Percentiles rank a stretch among this genome's conserved stretches.
Conservation (phyloP, 2,113 vertebrate species). For the Tyrannus savana region DNA sequence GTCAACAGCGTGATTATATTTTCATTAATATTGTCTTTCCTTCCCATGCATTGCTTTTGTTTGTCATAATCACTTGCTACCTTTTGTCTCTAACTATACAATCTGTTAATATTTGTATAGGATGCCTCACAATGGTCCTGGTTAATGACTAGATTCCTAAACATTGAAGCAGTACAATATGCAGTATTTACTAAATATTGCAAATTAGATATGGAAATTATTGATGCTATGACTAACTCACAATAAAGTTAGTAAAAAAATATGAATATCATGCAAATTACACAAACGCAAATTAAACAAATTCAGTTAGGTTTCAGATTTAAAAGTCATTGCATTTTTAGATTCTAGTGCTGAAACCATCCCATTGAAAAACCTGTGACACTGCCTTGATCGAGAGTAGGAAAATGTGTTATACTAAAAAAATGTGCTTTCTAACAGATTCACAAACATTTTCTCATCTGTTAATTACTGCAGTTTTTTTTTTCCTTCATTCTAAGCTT, state of each 20-base stretch:
- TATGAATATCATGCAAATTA: neutral
- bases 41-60: constrained; percentile 25
- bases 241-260: neutral
- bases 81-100: neutral
- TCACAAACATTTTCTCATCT: neutral
- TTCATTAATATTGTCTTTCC: constrained; percentile 35
- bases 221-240: neutral
- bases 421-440: neutral
- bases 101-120: neutral
- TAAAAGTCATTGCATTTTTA: neutral
- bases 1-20: constrained; percentile 6
- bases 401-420: neutral
- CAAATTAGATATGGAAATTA: neutral
- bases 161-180: neutral
- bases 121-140: neutral
- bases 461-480: neutral
- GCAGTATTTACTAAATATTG: neutral
- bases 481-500: constrained; percentile 24
- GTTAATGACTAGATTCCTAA: neutral
- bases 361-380: neutral
- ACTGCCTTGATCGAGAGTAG: neutral
- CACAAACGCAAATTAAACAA: neutral
- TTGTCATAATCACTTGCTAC: neutral
- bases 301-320: neutral
- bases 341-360: neutral